Percentiles rank a stretch among this genome's conserved stretches.
Conservation (phyloP, 2,888 invertebrate genomes). For the Deroplatys truncata region DNA sequence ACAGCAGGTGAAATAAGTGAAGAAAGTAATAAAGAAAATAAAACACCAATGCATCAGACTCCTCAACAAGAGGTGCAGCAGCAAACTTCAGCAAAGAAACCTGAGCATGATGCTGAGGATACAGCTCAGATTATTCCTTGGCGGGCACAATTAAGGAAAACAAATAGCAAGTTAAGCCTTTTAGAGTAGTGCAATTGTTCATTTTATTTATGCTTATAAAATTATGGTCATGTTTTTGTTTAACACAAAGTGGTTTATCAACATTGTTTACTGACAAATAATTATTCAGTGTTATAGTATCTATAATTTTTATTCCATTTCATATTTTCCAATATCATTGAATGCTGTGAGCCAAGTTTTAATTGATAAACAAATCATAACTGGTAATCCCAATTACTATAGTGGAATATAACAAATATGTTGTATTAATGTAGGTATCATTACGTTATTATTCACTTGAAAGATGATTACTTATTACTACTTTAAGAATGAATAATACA, state of each 20-base stretch:
- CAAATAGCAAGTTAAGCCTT: slow-evolving; percentile 82
- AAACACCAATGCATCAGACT: slow-evolving; percentile 32
- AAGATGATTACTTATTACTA: background rate
- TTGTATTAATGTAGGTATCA: too few species aligned
- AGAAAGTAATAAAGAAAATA: slow-evolving; percentile 43
- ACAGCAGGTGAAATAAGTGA: slow-evolving; percentile 3
- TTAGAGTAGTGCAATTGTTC: slow-evolving; percentile 51
- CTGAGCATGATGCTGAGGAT: slow-evolving; percentile 30
- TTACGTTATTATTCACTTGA: too few species aligned
- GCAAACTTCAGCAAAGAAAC: slow-evolving; percentile 8
- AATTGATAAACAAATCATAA: background rate
- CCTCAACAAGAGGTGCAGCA: slow-evolving; percentile 29
- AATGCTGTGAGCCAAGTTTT: background rate
- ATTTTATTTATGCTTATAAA: background rate
- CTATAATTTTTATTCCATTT: too few species aligned
- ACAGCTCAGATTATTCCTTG: slow-evolving; percentile 71
- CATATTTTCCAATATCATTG: background rate
- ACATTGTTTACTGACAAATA: background rate
- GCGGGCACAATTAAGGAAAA: slow-evolving; percentile 84
- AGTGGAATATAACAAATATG: background rate
- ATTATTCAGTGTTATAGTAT: background rate
- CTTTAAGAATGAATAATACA: background rate
- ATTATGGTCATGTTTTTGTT: background rate
- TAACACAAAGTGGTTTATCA: background rate
- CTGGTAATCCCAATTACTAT: too few species aligned